A percentile compares a stretch with the other conserved stretches of the same genome.
These are phyloP conservation scores for Sternotherus odoratus DNA, from an alignment of 2,797 vertebrate species.

Conservation along the genomic window DNA sequence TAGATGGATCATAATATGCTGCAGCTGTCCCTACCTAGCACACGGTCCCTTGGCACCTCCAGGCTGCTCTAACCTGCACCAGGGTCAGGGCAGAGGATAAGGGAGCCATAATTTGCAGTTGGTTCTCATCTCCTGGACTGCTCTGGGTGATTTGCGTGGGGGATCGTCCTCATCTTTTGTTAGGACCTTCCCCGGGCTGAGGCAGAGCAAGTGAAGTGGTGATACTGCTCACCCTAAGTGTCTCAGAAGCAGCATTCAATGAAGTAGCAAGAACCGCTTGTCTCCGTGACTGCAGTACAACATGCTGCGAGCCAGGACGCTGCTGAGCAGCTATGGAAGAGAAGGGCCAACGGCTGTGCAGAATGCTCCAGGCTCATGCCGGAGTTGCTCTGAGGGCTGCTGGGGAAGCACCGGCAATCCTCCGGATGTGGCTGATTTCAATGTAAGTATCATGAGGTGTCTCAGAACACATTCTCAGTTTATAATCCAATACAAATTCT, in stretches of 20 bases:
- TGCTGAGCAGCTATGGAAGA: neutral
- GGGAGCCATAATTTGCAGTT: neutral
- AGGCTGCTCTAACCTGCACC: neutral
- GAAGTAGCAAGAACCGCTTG: neutral
- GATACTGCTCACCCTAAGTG: neutral
- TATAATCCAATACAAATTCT: neutral
- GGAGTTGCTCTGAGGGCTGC: neutral
- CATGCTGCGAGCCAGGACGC: neutral
- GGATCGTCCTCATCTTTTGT: neutral
- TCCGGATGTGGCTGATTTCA: neutral
- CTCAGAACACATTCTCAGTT: neutral
- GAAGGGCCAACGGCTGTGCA: neutral
- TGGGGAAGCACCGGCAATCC: neutral
- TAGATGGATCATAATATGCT: neutral
- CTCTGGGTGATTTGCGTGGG: neutral
- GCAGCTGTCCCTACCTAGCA: neutral
- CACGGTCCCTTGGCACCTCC: neutral
- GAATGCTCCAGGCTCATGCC: neutral
- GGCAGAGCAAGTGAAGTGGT: neutral
- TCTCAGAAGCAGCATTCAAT: neutral
- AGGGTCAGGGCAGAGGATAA: neutral
- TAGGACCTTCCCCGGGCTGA: neutral
- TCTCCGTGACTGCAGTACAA: neutral
- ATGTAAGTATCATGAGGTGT: neutral
- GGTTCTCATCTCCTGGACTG: neutral